Base-by-base conservation (phyloP, 2,113 vertebrate species). In the Oophaga pumilio region DNA sequence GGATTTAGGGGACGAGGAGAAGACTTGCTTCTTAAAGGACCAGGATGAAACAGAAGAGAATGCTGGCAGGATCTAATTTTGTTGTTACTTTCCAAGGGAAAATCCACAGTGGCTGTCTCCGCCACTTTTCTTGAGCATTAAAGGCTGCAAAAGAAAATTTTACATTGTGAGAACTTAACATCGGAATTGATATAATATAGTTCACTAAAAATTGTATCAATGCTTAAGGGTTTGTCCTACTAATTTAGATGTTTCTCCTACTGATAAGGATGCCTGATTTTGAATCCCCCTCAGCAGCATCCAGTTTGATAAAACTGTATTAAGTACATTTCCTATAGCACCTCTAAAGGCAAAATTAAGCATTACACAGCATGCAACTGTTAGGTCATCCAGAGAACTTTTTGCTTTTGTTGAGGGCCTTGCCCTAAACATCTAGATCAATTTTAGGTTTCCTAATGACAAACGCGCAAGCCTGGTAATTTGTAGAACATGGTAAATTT, bases 41-140 rank as follows among this genome's bases (percentile, higher is more conserved):
- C 76, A 57, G n/a, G 24, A 57, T 78, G 76, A 52, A 57, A 82
- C 22, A 82, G 33, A 26, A 49, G 33, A 50, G 59, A 82, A 64
- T 22, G 10, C 20, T 82, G 22, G 18, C 59, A 8, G 14, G 33
- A 1, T 59, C 3, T 56, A 12, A n/a, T 57, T 78, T 78, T 64
- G 2, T 3, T 82, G 20, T 76, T 76, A 85, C 59, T 85, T 85
- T 49, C 84, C 71, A 33, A 85, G 71, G 2, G 84, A 85, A 24
- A 85, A 85, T 85, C 84, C 84, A 18, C 84, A 85, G 26, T 85
- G 71, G 33, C 84, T 85, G 69, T 59, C 71, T 77, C 84, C 84
- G 24, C 84, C 73, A 4, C n/a, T 15, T 14, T 43, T 85, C 53
- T 85, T 85, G n/a, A 57, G 77, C 73, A 85, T 28, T 28, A 85